Evolutionary conservation across 2,797 vertebrate genomes (phyloP).

Genomic region (Semaprochilodus insignis): DNA sequence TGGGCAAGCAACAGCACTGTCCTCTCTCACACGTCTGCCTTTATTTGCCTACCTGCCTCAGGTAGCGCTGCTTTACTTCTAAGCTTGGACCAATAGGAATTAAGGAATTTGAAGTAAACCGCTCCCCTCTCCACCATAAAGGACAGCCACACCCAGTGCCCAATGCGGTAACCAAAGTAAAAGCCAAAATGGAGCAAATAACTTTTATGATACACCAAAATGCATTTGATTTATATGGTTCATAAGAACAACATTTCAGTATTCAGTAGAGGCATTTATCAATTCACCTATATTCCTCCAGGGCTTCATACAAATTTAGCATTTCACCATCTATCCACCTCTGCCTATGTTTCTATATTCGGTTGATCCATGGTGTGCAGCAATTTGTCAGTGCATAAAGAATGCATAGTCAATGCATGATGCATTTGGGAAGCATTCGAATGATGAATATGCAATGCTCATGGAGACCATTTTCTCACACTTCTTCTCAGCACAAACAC

Average conservation of each 20-base stretch:
- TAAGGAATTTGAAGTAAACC: constrained; percentile 65
- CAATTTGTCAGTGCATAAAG: background rate
- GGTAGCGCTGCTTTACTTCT: constrained; percentile 81
- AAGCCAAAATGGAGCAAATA: background rate
- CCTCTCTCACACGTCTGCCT: constrained; percentile 71
- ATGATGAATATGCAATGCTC: background rate
- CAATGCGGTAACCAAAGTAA: constrained; percentile 15
- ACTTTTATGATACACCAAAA: background rate
- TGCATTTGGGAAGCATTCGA: constrained; percentile 5
- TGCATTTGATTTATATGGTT: background rate
- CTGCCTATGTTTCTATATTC: background rate
- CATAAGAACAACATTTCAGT: background rate
- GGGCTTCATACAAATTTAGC: background rate
- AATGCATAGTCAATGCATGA: background rate
- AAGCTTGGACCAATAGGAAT: constrained; percentile 77
- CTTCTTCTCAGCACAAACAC: too few relatives aligned
- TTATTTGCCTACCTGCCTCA: constrained; percentile 84
- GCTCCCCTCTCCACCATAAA: constrained; percentile 66
- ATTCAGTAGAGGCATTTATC: background rate
- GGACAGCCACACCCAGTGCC: constrained; percentile 77
- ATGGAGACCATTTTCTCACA: background rate
- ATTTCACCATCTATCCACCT: background rate
- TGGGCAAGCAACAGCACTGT: constrained; percentile 45
- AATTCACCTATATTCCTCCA: background rate
- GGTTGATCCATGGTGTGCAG: background rate